Base-by-base conservation (phyloP, 2,888 invertebrate species). In the Euzetes globulus region DNA sequence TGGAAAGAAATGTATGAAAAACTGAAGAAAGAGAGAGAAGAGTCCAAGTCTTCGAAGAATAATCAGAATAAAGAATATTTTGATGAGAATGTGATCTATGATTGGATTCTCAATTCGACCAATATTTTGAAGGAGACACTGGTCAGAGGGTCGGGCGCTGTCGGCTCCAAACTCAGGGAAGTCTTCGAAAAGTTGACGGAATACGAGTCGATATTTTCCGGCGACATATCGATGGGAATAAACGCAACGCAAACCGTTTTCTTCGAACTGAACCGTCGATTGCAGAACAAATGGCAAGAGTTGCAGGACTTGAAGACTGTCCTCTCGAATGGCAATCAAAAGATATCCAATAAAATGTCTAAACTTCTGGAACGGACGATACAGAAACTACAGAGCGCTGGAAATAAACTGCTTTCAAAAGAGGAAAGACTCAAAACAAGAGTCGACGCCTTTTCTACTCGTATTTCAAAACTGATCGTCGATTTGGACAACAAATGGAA, bases 1-100 rank as follows among this genome's bases (percentile, higher is more conserved):
- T 75, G 75, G 75, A 68, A 70, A 25, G 25, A 68, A 70, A 33
- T 60, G 33, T 75, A 63, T 22, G 74, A 75, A 52, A 11, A 37
- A 25, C 3, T 70, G 58, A 50, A 33, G 25, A 47, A 15, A 29
- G 52, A 75, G 11, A 60, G 13, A 9, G 52, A 60, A 4, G 22
- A 63, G 9, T n/a, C 11, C 2, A 1, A 55, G 2, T 17, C 58
- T 11, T 22, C 33, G 13, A 55, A 58, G 6, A 72, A 33, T 52
- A 29, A 58, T 11, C 45, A 60, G 25, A 29, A 55, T 63, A 15
- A 27, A 27, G n/a, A 37, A 33, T 22, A 33, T 41, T 55, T 29
- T 41, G 45, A 47, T n/a, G 47, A 50, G 13, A 73, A 33, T n/a
- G n/a, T 63, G 1, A 25, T 73, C 22, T 68, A 22, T 27, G 68